Percentiles rank a stretch among this genome's conserved stretches.
phyloP scores from a whole-genome alignment of 2,113 vertebrate species.

The Pteronura brasiliensis region DNA sequence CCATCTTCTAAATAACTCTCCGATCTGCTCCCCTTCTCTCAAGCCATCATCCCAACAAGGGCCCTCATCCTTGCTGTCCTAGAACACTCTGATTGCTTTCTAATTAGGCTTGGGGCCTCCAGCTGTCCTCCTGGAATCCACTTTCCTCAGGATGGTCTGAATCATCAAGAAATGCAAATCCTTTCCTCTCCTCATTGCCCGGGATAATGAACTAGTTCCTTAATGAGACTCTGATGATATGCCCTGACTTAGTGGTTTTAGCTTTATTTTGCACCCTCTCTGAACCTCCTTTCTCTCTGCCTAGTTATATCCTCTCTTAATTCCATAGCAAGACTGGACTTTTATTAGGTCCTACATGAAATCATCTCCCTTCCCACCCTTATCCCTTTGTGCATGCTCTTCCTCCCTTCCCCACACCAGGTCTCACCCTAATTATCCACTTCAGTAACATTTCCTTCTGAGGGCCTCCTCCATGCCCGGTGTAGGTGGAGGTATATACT shows the following conservation, averaged over 20 bases:
- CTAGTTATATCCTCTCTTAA: neutral
- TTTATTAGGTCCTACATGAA: neutral
- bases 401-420: too few relatives aligned
- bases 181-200: neutral
- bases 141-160: neutral
- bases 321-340: neutral
- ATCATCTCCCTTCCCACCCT: too few relatives aligned
- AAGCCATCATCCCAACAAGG: too few relatives aligned
- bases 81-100: neutral
- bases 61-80: fast-evolving
- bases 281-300: neutral
- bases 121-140: neutral
- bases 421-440: too few relatives aligned
- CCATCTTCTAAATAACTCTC: neutral
- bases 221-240: neutral
- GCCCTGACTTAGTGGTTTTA: neutral
- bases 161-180: neutral
- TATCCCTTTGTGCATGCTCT: fast-evolving
- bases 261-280: neutral
- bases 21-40: neutral
- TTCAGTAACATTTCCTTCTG: neutral
- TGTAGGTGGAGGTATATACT: neutral
- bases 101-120: neutral
- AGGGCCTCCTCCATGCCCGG: neutral
- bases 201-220: neutral